A percentile compares a stretch with the other conserved stretches of the same genome.
Conservation (phyloP, 2,888 invertebrate species). For the Leptopterna dolabrata region DNA sequence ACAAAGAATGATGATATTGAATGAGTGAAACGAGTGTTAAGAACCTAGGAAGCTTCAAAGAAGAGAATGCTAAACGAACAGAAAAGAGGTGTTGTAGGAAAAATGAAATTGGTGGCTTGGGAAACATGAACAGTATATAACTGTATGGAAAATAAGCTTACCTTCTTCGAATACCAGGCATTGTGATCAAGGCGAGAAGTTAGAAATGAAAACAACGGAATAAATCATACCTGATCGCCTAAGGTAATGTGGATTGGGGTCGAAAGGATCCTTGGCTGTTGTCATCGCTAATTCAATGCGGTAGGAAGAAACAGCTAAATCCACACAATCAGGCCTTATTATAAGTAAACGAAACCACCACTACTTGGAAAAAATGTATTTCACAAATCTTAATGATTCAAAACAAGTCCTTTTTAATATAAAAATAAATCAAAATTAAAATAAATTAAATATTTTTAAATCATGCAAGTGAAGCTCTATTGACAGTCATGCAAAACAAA, state of each 20-base stretch:
- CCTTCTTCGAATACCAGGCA: background rate
- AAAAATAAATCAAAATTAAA: background rate
- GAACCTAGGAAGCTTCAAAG: background rate
- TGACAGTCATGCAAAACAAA: background rate
- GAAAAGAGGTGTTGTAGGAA: background rate
- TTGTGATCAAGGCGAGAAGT: slow-evolving; percentile 3
- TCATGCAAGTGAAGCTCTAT: background rate
- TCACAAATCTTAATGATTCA: background rate
- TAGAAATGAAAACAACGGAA: slow-evolving; percentile 13
- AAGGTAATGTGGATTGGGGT: slow-evolving; percentile 18
- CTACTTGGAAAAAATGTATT: slow-evolving; percentile 9
- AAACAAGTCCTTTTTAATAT: background rate
- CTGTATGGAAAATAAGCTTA: background rate
- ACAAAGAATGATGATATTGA: background rate
- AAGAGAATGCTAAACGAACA: background rate
- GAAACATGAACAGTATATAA: background rate
- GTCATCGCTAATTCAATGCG: slow-evolving; percentile 51
- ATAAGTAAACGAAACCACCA: slow-evolving; percentile 43
- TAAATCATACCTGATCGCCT: slow-evolving; percentile 56
- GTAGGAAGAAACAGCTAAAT: slow-evolving; percentile 58
- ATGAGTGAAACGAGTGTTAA: background rate
- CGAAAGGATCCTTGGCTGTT: slow-evolving; percentile 23
- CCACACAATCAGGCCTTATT: slow-evolving; percentile 57
- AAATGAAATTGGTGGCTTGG: background rate
- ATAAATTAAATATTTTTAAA: background rate